A percentile compares a stretch with the other conserved stretches of the same genome.
Evolutionary conservation across 2,113 vertebrate genomes (phyloP).

Genomic region (Okapia johnstoni): DNA sequence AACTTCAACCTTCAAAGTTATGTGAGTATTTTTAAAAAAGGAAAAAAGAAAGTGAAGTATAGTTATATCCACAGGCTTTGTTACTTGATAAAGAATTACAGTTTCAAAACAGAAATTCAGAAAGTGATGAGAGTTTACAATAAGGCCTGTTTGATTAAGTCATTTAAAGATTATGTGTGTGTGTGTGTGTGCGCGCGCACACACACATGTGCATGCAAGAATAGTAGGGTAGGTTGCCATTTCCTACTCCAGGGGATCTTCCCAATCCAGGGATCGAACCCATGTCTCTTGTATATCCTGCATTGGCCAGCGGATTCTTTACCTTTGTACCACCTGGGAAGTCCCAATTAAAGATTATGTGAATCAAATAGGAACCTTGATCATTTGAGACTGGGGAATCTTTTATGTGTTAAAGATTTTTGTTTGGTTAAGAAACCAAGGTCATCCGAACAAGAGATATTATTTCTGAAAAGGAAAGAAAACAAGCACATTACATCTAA

Average conservation of each 20-base stretch:
- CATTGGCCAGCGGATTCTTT: not conserved
- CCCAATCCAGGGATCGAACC: not conserved
- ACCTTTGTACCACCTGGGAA: not conserved
- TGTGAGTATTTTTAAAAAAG: not conserved
- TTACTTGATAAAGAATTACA: conserved; percentile 33
- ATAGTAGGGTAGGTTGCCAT: not conserved
- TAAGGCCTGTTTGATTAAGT: not conserved
- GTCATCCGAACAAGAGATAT: not conserved
- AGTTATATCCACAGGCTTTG: not conserved
- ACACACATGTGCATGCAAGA: no score
- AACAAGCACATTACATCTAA: not conserved
- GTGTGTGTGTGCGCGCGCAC: no score
- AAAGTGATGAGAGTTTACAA: not conserved
- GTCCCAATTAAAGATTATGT: not conserved
- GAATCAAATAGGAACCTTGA: not conserved
- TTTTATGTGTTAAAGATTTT: not conserved
- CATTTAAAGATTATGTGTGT: not conserved
- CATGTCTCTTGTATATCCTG: not conserved
- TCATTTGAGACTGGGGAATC: not conserved
- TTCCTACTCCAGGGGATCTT: not conserved
- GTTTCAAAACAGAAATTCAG: conserved; percentile 23
- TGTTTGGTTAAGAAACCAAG: not conserved
- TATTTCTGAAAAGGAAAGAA: not conserved
- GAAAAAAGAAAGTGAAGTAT: not conserved
- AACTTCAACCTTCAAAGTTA: not conserved